Evolutionary conservation across 2,888 invertebrate genomes (phyloP).

Genomic region (Ormyrus pomaceus): DNA sequence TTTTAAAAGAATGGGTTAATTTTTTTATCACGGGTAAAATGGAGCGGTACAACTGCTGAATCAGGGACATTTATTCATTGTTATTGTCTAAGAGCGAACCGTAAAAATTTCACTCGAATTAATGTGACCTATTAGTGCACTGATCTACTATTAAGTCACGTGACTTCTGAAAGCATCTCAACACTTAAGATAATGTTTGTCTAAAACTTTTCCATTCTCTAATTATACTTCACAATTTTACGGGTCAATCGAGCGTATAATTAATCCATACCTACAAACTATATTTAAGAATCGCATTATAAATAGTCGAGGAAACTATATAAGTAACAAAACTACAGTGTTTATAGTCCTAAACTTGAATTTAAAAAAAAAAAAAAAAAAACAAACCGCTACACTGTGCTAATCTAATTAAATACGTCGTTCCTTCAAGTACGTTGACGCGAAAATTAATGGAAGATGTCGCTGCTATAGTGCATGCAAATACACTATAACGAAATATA

Average conservation of each 20-base stretch:
- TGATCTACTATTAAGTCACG: too few relatives aligned
- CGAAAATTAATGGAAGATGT: background rate
- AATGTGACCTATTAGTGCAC: too few relatives aligned
- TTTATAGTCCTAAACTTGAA: slow-evolving; percentile 16
- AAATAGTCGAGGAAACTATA: slow-evolving; percentile 6
- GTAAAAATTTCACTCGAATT: too few relatives aligned
- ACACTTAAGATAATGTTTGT: background rate
- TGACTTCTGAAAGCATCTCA: background rate
- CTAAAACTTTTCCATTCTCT: too few relatives aligned
- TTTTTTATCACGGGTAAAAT: too few relatives aligned
- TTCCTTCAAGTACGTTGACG: slow-evolving; percentile 2
- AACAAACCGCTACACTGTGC: background rate
- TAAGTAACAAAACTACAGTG: background rate
- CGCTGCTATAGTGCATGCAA: background rate
- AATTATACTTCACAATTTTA: background rate
- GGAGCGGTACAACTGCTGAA: too few relatives aligned
- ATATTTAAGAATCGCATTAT: slow-evolving; percentile 1
- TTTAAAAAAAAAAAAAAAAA: background rate
- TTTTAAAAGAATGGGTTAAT: too few relatives aligned
- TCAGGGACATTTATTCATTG: too few relatives aligned
- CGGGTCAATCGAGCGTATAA: slow-evolving; percentile 14
- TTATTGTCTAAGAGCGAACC: too few relatives aligned
- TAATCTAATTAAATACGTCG: slow-evolving; percentile 9
- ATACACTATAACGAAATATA: background rate
- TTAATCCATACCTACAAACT: slow-evolving; percentile 19